These are phyloP conservation scores for Apis laboriosa DNA, from an alignment of 1,140 invertebrate species.

Conservation along the genomic window DNA sequence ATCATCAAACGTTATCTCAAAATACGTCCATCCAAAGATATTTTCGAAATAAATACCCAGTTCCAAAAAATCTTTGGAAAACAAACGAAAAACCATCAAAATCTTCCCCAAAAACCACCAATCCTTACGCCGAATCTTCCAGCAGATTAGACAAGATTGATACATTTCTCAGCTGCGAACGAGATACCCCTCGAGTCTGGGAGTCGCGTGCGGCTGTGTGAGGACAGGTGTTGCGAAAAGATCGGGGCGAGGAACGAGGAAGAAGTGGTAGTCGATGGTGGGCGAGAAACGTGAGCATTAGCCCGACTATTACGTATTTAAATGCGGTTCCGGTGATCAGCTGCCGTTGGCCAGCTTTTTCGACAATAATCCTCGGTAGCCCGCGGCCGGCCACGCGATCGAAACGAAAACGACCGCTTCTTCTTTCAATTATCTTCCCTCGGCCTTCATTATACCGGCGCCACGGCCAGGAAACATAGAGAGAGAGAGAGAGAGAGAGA, in stretches of 20 bases:
- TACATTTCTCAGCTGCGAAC: conserved; percentile 6
- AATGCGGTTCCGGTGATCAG: conserved; percentile 75
- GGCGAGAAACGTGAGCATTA: conserved; percentile 59
- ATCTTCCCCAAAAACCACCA: no score
- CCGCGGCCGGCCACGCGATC: conserved; percentile 59
- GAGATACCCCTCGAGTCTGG: neutral
- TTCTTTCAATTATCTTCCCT: neutral
- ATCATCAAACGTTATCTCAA: no score
- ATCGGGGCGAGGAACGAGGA: conserved; percentile 1
- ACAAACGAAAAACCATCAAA: no score
- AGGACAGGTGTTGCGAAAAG: conserved; percentile 3
- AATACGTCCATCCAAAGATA: no score
- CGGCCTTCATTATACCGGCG: neutral
- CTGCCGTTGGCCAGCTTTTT: conserved; percentile 66
- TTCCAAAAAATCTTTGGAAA: no score
- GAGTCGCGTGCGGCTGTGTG: neutral
- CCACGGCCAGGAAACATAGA: no score
- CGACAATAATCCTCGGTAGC: conserved; percentile 61
- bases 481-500: no score
- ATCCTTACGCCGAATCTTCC: no score
- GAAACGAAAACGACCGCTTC: neutral
- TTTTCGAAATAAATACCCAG: no score
- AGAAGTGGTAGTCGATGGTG: neutral
- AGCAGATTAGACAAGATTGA: neutral
- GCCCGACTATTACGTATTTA: conserved; percentile 70